Conservation (phyloP, 2,797 vertebrate genomes). For the Cryptoblepharus egeriae region DNA sequence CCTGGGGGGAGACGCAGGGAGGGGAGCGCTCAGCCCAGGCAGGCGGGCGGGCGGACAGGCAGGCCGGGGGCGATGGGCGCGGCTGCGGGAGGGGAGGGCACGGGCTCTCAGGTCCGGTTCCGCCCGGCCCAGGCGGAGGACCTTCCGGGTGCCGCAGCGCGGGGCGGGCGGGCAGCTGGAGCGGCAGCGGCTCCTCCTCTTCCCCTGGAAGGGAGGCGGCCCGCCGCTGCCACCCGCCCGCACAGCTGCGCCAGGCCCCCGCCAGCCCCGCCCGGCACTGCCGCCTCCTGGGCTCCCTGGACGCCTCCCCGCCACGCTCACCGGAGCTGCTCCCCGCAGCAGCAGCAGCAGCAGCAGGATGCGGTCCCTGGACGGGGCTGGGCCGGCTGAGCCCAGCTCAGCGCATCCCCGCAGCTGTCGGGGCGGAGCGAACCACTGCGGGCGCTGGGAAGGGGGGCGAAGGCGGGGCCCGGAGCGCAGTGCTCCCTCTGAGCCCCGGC, state of each 20-base stretch:
- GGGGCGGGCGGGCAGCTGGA: not conserved
- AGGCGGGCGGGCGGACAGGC: no score
- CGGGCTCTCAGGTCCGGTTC: not conserved
- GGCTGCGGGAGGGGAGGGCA: no score
- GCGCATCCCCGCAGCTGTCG: not conserved
- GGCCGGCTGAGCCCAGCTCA: not conserved
- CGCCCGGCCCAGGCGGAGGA: not conserved
- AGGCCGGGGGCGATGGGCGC: no score
- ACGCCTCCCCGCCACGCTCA: no score
- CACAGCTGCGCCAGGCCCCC: not conserved
- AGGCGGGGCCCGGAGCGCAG: no score
- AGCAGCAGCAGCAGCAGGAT: no score
- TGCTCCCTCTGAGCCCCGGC: no score
- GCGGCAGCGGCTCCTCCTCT: conserved; percentile 16
- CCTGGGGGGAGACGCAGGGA: no score
- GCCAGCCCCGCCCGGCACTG: conserved; percentile 43
- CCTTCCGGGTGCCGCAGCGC: not conserved
- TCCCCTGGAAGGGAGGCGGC: not conserved
- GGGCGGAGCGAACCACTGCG: conserved; percentile 26
- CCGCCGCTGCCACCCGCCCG: not conserved
- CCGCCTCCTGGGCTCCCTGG: not conserved
- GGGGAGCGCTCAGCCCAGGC: no score
- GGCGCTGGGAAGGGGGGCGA: no score
- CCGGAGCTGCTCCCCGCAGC: not conserved
- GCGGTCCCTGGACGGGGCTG: no score